Evolutionary conservation across 2,113 vertebrate genomes (phyloP).

Genomic region (Cryptoleucopteryx plumbea): DNA sequence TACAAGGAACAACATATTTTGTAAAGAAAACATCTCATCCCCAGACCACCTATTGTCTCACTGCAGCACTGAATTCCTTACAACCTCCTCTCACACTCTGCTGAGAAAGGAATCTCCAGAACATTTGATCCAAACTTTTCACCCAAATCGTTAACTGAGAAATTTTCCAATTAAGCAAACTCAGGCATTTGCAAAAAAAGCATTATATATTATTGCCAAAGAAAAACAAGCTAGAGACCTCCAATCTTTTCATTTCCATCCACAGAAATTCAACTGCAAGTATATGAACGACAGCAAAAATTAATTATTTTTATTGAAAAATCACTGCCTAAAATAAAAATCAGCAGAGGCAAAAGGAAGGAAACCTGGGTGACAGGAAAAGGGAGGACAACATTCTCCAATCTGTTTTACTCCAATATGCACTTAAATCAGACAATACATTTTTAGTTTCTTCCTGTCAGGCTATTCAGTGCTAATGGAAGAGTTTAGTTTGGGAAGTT

Average conservation of each 20-base stretch:
- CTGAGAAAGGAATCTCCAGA: background rate
- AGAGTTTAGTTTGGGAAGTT: background rate
- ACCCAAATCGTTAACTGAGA: background rate
- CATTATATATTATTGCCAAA: background rate
- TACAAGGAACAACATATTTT: background rate
- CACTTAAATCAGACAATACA: background rate
- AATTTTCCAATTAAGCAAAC: background rate
- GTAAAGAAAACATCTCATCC: background rate
- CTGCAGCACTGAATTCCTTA: background rate
- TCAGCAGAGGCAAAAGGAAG: background rate
- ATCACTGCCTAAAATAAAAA: background rate
- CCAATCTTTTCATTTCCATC: background rate
- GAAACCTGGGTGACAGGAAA: background rate
- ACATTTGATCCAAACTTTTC: background rate
- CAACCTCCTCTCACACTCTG: background rate
- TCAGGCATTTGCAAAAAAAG: background rate
- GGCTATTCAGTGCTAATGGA: background rate
- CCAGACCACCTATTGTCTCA: background rate
- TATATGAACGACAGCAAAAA: background rate
- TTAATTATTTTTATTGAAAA: background rate
- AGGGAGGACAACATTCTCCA: background rate
- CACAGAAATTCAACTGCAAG: background rate
- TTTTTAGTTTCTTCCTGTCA: background rate
- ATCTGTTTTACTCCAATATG: background rate
- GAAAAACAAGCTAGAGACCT: background rate